A percentile compares a stretch with the other conserved stretches of the same genome.
phyloP scores from a whole-genome alignment of 1,140 invertebrate genomes.

The Diachasma alloeum region DNA sequence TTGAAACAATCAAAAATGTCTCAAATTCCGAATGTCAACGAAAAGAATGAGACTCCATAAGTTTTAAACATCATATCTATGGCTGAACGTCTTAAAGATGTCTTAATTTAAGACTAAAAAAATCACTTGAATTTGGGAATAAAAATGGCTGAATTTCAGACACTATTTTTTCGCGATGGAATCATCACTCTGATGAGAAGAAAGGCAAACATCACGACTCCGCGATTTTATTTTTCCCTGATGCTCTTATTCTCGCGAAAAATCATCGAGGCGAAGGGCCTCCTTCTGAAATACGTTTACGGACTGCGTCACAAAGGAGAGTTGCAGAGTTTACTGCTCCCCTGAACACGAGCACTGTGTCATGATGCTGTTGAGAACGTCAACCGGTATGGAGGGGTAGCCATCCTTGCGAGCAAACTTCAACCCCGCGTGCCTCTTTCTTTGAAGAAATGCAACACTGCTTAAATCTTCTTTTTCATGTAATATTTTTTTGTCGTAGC shows the following conservation, averaged over 20 bases:
- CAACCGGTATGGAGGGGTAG: not conserved
- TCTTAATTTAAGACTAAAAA: no score
- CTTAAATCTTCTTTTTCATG: not conserved
- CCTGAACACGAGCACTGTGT: not conserved
- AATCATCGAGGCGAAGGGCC: not conserved
- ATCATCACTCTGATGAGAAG: no score
- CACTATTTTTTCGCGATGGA: no score
- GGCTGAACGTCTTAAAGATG: no score
- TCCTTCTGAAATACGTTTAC: not conserved
- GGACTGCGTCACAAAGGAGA: conserved; percentile 2
- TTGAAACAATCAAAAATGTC: no score
- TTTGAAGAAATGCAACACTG: conserved; percentile 6
- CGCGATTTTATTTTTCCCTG: not conserved
- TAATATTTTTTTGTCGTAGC: not conserved
- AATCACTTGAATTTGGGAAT: no score
- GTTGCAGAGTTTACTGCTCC: not conserved
- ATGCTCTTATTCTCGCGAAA: not conserved
- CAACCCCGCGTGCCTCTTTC: not conserved
- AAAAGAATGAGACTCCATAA: no score
- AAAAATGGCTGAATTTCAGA: no score
- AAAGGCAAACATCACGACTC: no score
- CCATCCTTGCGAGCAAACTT: not conserved
- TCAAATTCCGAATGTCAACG: no score
- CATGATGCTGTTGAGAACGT: not conserved
- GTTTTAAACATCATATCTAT: no score